phyloP scores from a whole-genome alignment of 1,140 invertebrate genomes.

The Pseudomyrmex concolor region DNA sequence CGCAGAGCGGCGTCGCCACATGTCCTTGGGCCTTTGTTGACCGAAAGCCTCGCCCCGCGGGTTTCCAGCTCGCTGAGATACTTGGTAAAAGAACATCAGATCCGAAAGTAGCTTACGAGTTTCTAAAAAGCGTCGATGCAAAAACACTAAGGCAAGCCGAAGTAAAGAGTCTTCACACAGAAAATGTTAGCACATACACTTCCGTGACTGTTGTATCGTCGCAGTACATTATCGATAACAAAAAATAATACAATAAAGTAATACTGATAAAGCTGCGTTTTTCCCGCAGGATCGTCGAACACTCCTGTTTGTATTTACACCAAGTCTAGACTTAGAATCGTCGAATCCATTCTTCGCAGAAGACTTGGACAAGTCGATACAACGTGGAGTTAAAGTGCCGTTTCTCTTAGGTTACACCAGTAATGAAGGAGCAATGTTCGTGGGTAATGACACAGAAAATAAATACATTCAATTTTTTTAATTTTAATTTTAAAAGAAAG shows the following conservation, averaged over 20 bases:
- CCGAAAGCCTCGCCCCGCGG: constrained; percentile 53
- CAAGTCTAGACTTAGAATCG: constrained; percentile 75
- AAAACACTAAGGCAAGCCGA: constrained; percentile 51
- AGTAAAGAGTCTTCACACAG: background rate
- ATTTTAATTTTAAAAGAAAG: too few species aligned
- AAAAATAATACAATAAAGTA: background rate
- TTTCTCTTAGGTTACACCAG: constrained; percentile 87
- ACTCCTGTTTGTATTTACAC: constrained; percentile 68
- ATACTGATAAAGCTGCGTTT: background rate
- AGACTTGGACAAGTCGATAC: constrained; percentile 73
- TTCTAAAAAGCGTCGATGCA: constrained; percentile 81
- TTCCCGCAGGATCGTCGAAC: constrained; percentile 31
- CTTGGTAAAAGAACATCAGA: constrained; percentile 83
- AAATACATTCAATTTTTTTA: background rate
- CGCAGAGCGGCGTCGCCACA: constrained; percentile 86
- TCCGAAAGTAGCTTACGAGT: constrained; percentile 80
- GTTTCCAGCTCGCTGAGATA: constrained; percentile 79
- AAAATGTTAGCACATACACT: constrained; percentile 2
- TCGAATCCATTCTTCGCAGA: constrained; percentile 82
- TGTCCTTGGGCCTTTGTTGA: constrained; percentile 78
- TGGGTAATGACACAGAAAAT: constrained; percentile 63
- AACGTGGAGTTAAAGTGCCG: constrained; percentile 86
- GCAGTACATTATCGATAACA: background rate
- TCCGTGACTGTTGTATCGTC: background rate
- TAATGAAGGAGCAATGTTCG: constrained; percentile 85